These are phyloP conservation scores for Hydrochoerus hydrochaeris DNA, from an alignment of 2,113 vertebrate species.

Conservation along the genomic window DNA sequence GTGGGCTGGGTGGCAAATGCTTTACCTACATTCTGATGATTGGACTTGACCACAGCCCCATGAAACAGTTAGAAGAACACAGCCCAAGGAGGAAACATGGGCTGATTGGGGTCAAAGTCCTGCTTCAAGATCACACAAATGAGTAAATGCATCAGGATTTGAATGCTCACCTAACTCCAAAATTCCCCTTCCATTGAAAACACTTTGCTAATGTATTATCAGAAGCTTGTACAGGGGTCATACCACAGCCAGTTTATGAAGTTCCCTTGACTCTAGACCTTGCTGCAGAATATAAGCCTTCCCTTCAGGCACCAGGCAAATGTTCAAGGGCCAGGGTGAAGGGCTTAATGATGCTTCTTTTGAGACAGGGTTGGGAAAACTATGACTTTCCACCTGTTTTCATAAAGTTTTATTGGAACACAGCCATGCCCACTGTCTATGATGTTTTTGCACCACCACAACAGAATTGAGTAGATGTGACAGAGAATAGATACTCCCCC, in stretches of 20 bases:
- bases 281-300: neutral
- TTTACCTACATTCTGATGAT: neutral
- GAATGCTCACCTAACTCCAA: slow-evolving; percentile 34
- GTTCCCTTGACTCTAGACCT: slow-evolving; percentile 21
- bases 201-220: neutral
- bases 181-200: neutral
- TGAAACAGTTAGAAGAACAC: neutral
- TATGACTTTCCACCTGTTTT: neutral
- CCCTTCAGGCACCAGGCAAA: neutral
- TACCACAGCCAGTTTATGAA: neutral
- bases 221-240: neutral
- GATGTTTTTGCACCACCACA: neutral
- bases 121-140: neutral
- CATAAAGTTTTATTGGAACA: neutral
- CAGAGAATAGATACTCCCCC: neutral
- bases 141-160: neutral
- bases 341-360: neutral
- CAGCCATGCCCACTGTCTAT: neutral
- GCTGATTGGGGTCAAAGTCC: neutral
- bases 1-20: neutral
- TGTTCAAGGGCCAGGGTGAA: neutral
- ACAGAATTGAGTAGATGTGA: neutral
- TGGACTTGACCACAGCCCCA: neutral
- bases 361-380: slow-evolving; percentile 4
- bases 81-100: neutral